Evolutionary conservation across 2,797 vertebrate genomes (phyloP).

Genomic region (Gallirallus australis): DNA sequence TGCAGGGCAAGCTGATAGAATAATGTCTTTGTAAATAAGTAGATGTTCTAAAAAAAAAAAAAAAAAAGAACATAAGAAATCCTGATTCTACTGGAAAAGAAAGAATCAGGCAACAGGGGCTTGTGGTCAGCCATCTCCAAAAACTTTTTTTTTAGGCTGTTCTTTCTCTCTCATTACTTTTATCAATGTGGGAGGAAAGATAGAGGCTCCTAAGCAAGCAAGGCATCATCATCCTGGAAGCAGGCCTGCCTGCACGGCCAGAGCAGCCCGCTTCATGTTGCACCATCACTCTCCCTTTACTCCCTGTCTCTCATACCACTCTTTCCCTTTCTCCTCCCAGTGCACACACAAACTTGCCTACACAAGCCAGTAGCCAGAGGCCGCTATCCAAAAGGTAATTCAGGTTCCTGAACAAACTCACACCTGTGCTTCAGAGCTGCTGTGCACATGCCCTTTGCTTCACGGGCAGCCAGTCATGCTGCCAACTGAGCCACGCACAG

Average conservation of each 20-base stretch:
- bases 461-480: neutral
- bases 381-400: neutral
- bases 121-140: neutral
- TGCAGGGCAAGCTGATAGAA: neutral
- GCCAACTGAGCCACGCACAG: neutral
- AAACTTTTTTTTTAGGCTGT: neutral
- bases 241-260: neutral
- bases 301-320: neutral
- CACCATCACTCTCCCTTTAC: neutral
- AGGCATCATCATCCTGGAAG: neutral
- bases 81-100: neutral
- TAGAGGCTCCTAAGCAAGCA: neutral
- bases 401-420: neutral
- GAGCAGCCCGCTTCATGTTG: fast-evolving
- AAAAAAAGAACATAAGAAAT: neutral
- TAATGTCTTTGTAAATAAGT: neutral
- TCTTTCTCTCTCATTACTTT: neutral
- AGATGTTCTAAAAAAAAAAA: neutral
- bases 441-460: neutral
- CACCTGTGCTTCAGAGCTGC: neutral
- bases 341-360: neutral
- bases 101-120: neutral
- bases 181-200: neutral
- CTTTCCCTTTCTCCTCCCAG: neutral
- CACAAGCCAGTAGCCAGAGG: neutral